Evolutionary conservation across 2,113 vertebrate genomes (phyloP).

Genomic region (Pongo pygmaeus): DNA sequence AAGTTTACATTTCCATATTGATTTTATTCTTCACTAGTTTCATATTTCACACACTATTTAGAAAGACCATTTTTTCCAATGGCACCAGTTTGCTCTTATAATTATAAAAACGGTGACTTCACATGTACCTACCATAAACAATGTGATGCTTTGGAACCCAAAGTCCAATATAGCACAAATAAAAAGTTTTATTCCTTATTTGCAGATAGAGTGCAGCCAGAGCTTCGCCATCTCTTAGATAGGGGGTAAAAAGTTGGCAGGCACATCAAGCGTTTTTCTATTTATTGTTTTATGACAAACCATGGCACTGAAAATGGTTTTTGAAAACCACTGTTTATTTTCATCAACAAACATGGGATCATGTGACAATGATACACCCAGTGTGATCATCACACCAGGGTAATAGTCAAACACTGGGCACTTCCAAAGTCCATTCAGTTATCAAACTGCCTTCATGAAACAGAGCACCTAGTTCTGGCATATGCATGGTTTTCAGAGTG

Average conservation of each 20-base stretch:
- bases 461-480: neutral
- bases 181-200: slow-evolving; percentile 62
- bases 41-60: slow-evolving; percentile 40
- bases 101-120: slow-evolving; percentile 53
- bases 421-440: slow-evolving; percentile 58
- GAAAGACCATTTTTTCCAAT: slow-evolving; percentile 47
- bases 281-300: slow-evolving; percentile 72
- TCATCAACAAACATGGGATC: neutral
- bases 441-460: slow-evolving; percentile 29
- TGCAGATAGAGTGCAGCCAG: slow-evolving; percentile 53
- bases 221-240: slow-evolving; percentile 25
- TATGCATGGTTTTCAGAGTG: neutral
- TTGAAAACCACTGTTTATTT: slow-evolving; percentile 67
- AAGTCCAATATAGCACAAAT: slow-evolving; percentile 64
- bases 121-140: slow-evolving; percentile 47
- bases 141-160: slow-evolving; percentile 42
- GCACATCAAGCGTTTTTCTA: slow-evolving; percentile 13
- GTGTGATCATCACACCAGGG: neutral
- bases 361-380: slow-evolving; percentile 34
- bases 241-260: slow-evolving; percentile 42
- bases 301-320: slow-evolving; percentile 22
- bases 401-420: slow-evolving; percentile 22
- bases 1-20: neutral
- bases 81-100: slow-evolving; percentile 27
- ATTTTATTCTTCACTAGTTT: slow-evolving; percentile 30